phyloP scores from a whole-genome alignment of 1,140 invertebrate species.

The Drosophila sp. region DNA sequence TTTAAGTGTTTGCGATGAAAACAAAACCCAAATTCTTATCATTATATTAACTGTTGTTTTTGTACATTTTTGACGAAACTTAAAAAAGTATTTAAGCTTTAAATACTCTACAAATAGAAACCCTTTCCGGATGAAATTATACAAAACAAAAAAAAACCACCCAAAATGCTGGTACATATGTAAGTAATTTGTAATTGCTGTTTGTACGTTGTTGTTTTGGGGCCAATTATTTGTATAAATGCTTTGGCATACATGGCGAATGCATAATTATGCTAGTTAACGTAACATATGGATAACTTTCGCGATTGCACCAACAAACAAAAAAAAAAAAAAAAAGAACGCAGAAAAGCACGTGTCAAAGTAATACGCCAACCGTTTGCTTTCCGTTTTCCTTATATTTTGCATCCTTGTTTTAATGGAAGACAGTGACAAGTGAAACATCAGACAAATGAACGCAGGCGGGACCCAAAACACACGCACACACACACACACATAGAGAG shows the following conservation, averaged over 20 bases:
- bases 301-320: not conserved
- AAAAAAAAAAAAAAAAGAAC: slow-evolving; percentile 16
- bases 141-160: not conserved
- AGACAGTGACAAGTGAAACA: slow-evolving; percentile 54
- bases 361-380: slow-evolving; percentile 8
- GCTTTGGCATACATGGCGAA: not conserved
- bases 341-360: slow-evolving; percentile 13
- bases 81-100: not conserved
- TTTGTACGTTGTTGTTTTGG: too few species aligned
- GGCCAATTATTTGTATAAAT: not conserved
- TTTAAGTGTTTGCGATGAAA: too few species aligned
- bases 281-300: not conserved
- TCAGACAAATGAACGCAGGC: slow-evolving; percentile 50
- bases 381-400: slow-evolving; percentile 7
- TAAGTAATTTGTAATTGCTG: too few species aligned
- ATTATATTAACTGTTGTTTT: too few species aligned
- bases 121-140: not conserved
- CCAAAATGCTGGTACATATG: too few species aligned
- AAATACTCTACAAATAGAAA: not conserved
- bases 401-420: slow-evolving; percentile 16
- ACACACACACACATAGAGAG: slow-evolving; percentile 13
- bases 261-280: slow-evolving; percentile 11
- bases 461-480: slow-evolving; percentile 21
- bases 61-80: too few species aligned
- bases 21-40: too few species aligned